Conservation (phyloP, 2,888 invertebrate species). For the Ashinkailepas kermadecensis region DNA sequence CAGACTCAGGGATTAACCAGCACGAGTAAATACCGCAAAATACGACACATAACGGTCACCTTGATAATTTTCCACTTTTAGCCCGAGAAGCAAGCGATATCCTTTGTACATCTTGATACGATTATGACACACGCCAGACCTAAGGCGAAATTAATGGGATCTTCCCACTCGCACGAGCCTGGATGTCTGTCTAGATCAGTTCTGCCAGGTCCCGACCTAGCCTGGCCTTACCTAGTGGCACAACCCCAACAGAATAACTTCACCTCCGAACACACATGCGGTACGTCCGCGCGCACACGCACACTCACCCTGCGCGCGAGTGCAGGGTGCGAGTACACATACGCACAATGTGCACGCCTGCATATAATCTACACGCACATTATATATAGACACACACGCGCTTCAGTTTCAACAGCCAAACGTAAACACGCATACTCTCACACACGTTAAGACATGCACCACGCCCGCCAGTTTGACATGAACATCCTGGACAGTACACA, state of each 20-base stretch:
- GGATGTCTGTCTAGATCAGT: background rate
- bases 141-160: background rate
- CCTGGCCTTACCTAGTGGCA: no score
- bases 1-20: background rate
- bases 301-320: background rate
- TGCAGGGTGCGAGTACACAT: no score
- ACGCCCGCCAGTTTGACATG: no score
- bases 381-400: no score
- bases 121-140: background rate
- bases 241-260: no score
- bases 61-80: conserved; percentile 3
- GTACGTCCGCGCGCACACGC: background rate
- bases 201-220: background rate
- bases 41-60: background rate
- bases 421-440: no score
- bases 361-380: no score
- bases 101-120: conserved; percentile 6
- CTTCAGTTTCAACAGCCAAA: no score
- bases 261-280: background rate
- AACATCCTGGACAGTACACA: background rate
- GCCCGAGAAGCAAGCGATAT: background rate
- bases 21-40: background rate
- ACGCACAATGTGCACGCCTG: no score
- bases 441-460: no score
- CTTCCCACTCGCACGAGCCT: background rate